Conservation (phyloP, 2,888 invertebrate genomes). For the Nomada fucata region DNA sequence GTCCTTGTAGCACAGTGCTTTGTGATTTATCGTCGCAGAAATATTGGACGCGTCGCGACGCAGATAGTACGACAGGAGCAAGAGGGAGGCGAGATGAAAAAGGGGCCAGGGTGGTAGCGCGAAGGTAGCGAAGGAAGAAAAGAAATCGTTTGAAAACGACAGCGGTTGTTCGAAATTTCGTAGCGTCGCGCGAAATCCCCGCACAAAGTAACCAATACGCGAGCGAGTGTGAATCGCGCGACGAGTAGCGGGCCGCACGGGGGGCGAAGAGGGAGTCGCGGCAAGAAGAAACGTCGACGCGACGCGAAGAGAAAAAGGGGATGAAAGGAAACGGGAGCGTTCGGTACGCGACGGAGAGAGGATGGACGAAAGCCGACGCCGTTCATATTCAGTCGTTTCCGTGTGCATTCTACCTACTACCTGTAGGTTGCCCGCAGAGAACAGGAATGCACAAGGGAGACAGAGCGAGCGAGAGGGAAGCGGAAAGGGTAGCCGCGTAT, state of each 20-base stretch:
- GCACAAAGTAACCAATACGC: conserved; percentile 31
- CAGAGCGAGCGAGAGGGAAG: background rate
- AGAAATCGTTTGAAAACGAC: conserved; percentile 5
- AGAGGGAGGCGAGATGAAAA: too few species aligned
- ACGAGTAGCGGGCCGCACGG: conserved; percentile 25
- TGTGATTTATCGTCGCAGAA: conserved; percentile 61
- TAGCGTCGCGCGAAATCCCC: conserved; percentile 38
- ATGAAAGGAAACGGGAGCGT: conserved; percentile 24
- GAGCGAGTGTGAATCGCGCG: conserved; percentile 14
- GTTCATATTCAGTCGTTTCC: conserved; percentile 34
- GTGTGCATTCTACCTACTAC: conserved; percentile 19
- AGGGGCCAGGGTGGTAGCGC: background rate
- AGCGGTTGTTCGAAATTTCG: conserved; percentile 51
- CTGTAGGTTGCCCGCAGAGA: conserved; percentile 7
- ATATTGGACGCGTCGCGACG: conserved; percentile 47
- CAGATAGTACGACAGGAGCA: background rate
- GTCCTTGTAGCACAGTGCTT: conserved; percentile 28
- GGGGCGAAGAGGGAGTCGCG: too few species aligned
- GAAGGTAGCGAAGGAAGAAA: too few species aligned
- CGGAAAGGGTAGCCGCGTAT: conserved; percentile 15
- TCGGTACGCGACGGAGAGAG: conserved; percentile 2
- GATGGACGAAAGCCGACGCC: conserved; percentile 6
- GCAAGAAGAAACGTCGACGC: conserved; percentile 30
- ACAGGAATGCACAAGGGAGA: conserved; percentile 25
- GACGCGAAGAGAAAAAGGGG: conserved; percentile 35